Base-by-base conservation (phyloP, 2,797 vertebrate species). In the Salarias fasciatus region DNA sequence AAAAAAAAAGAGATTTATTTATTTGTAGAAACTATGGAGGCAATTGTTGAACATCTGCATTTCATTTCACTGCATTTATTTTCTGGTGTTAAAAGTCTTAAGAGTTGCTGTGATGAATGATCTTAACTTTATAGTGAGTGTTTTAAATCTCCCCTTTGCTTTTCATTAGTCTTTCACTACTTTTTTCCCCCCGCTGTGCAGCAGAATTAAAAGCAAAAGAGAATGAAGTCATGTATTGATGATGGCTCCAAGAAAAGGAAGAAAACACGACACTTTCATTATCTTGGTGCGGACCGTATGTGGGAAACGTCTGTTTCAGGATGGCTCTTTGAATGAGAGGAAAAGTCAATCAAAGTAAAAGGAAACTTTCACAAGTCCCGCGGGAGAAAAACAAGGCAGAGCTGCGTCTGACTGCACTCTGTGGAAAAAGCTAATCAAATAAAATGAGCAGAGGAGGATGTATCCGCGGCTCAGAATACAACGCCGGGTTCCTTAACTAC, bases 241-340 rank as follows among this genome's bases (percentile, higher is more conserved):
- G 14, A 37, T 1, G 18, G 18, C 63, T 65, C 65, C 57, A 59
- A 67, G 52, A 77, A 83, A 67, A 59, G 52, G 36, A 85, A 66
- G 45, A 68, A 56, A 78, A 56, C 65, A 55, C 38, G 4, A 56
- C 50, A 52, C 42, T 56, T 66, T 66, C 36, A 68, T 78, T 29
- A 73, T 50, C 28, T 10, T 37, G 51, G 62, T 0, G 6, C 24
- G 12, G 13, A 2, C 5, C 55, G 51, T 33, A 69, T 63, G 68
- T 74, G 75, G 69, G 82, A 85, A 79, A 74, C 13, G 4, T 55
- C 68, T 53, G 15, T 38, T 77, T 42, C 80, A 89, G 74, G 84
- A 86, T 80, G 80, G 58, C 51, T 48, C 65, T 77, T 53, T 86
- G 72, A 91, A 91, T 90, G 73, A 80, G 57, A 91, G 89, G 91